phyloP scores from a whole-genome alignment of 2,113 vertebrate species.

The Percopsis transmontana region DNA sequence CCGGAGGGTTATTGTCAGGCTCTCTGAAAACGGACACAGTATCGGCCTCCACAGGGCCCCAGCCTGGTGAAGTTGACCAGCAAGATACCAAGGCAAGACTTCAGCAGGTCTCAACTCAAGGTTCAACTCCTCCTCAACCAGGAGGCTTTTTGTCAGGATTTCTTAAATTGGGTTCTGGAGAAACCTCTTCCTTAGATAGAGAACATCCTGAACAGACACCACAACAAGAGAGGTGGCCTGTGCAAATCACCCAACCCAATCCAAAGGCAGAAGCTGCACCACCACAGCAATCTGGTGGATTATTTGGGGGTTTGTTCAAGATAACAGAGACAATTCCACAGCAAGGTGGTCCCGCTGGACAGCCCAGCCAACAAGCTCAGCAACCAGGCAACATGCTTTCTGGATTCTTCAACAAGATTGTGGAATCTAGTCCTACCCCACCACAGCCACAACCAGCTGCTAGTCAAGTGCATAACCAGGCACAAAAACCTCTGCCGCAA shows the following conservation, averaged over 20 bases:
- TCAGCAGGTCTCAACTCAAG: slow-evolving; percentile 27
- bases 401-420: slow-evolving; percentile 73
- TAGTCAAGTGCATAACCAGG: slow-evolving; percentile 33
- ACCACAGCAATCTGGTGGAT: slow-evolving; percentile 54
- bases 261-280: slow-evolving; percentile 32
- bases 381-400: slow-evolving; percentile 56
- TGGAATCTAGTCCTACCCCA: slow-evolving; percentile 46
- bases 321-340: slow-evolving; percentile 54
- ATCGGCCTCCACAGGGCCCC: slow-evolving; percentile 45
- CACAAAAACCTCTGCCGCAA: slow-evolving; percentile 41
- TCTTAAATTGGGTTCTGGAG: slow-evolving; percentile 32
- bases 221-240: slow-evolving; percentile 20
- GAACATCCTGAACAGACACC: slow-evolving; percentile 21
- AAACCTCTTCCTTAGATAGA: slow-evolving; percentile 24
- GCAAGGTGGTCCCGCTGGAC: slow-evolving; percentile 32
- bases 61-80: slow-evolving; percentile 23
- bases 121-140: slow-evolving; percentile 26
- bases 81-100: slow-evolving; percentile 20
- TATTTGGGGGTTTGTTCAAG: slow-evolving; percentile 70
- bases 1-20: slow-evolving; percentile 65
- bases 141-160: slow-evolving; percentile 62
- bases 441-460: slow-evolving; percentile 38
- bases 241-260: slow-evolving; percentile 29
- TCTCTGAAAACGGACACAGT: slow-evolving; percentile 70
- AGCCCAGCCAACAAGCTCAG: slow-evolving; percentile 49